These are phyloP conservation scores for Augiades crinisus DNA, from an alignment of 2,888 invertebrate genomes.

Conservation along the genomic window DNA sequence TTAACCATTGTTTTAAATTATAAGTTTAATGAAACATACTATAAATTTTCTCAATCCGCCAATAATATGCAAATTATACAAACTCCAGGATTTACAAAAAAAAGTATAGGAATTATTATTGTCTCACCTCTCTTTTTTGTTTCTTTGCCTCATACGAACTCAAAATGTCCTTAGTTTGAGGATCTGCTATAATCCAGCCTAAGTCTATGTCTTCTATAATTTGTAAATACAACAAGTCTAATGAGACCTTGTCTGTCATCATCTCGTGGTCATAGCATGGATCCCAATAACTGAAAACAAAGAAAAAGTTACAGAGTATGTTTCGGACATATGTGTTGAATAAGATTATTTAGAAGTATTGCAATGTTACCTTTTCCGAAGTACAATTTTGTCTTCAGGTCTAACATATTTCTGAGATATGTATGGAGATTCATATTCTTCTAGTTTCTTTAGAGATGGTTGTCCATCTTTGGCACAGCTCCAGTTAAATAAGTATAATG, in stretches of 20 bases:
- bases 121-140: constrained; percentile 89
- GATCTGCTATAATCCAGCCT: constrained; percentile 90
- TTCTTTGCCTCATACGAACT: constrained; percentile 87
- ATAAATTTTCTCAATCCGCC: no score
- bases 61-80: no score
- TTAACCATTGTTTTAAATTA: no score
- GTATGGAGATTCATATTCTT: constrained; percentile 98
- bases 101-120: neutral
- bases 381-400: constrained; percentile 89
- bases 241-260: constrained; percentile 89
- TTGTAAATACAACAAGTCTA: constrained; percentile 94
- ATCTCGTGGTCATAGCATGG: constrained; percentile 90
- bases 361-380: constrained; percentile 89
- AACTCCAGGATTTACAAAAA: no score
- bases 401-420: constrained; percentile 92
- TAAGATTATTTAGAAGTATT: no score
- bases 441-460: constrained; percentile 91
- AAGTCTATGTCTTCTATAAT: constrained; percentile 92
- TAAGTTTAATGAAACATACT: no score
- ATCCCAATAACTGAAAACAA: constrained; percentile 92
- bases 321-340: no score
- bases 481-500: constrained; percentile 92
- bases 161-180: constrained; percentile 85
- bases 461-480: constrained; percentile 86
- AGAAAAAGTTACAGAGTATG: constrained; percentile 69